A percentile compares a stretch with the other conserved stretches of the same genome.
These are phyloP conservation scores for Apamea monoglypha DNA, from an alignment of 2,888 invertebrate species.

Conservation along the genomic window DNA sequence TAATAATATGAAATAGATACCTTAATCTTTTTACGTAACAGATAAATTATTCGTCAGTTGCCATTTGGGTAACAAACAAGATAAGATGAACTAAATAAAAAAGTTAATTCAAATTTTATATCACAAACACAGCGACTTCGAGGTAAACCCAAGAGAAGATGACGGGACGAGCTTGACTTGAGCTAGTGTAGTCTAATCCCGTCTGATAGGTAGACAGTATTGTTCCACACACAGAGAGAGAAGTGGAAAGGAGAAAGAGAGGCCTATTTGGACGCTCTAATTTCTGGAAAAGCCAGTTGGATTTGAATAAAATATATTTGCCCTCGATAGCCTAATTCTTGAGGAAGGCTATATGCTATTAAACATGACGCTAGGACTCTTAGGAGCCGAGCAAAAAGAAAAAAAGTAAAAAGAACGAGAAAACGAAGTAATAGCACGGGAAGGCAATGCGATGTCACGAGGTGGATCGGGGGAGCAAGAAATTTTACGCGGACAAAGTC, in stretches of 20 bases:
- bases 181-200: neutral
- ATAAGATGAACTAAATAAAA: neutral
- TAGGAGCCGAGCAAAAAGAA: too few species aligned
- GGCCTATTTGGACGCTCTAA: neutral
- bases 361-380: too few species aligned
- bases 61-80: neutral
- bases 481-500: too few species aligned
- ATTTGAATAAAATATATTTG: too few species aligned
- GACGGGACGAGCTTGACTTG: neutral
- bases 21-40: neutral
- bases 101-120: neutral
- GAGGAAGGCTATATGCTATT: too few species aligned
- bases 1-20: neutral
- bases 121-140: neutral
- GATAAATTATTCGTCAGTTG: neutral
- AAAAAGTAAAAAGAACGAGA: too few species aligned
- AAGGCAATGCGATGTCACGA: too few species aligned
- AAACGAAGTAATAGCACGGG: too few species aligned
- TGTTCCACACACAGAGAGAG: neutral
- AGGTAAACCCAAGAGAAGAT: neutral
- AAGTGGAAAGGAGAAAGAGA: neutral
- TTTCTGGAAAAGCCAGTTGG: too few species aligned
- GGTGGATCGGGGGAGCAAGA: too few species aligned
- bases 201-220: neutral
- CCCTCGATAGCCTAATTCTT: too few species aligned